Conservation (phyloP, 1,140 invertebrate genomes). For the Lycorma delicatula region DNA sequence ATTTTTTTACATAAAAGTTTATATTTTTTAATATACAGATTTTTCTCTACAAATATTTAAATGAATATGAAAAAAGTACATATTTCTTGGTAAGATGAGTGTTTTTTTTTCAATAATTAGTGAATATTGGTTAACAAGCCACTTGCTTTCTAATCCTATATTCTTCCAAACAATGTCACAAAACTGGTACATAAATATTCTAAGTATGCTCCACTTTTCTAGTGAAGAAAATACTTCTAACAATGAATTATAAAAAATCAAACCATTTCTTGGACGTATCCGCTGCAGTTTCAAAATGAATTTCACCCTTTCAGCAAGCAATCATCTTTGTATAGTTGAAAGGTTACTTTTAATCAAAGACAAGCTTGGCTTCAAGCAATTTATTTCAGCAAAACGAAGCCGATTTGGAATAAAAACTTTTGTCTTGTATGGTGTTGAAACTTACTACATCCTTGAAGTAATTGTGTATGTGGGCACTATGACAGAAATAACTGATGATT, state of each 20-base stretch:
- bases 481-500: slow-evolving; percentile 1
- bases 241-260: neutral
- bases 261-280: neutral
- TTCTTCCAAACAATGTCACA: neutral
- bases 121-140: slow-evolving; percentile 1
- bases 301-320: neutral
- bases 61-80: too few species aligned
- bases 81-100: too few species aligned
- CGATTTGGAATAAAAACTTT: slow-evolving; percentile 18
- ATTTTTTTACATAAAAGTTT: too few species aligned
- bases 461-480: slow-evolving; percentile 17
- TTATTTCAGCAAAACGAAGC: slow-evolving; percentile 25
- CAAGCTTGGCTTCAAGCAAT: slow-evolving; percentile 26
- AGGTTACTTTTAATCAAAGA: slow-evolving; percentile 24
- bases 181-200: neutral
- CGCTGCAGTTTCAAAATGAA: neutral
- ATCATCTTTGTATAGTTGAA: neutral
- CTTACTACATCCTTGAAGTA: slow-evolving; percentile 18
- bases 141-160: neutral
- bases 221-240: neutral
- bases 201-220: slow-evolving; percentile 2
- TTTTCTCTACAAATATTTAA: too few species aligned
- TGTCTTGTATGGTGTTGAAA: slow-evolving; percentile 19
- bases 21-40: too few species aligned
- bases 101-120: too few species aligned